Percentiles rank a stretch among this genome's conserved stretches.
Conservation (phyloP, 2,888 invertebrate genomes). For the Leptogaster cylindrica region DNA sequence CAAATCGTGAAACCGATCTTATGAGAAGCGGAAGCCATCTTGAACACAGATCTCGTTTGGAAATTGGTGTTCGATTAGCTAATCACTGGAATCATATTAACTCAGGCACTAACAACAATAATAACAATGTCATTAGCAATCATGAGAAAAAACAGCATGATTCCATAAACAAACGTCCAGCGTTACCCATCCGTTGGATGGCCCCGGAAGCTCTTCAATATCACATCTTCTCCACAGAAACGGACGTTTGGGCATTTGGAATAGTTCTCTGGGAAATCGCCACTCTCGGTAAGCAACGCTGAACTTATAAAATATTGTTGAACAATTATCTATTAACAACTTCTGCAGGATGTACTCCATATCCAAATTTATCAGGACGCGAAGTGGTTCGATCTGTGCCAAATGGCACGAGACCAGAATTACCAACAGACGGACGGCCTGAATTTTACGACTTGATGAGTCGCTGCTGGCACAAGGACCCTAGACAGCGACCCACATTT, state of each 20-base stretch:
- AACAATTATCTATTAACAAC: neutral
- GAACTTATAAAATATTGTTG: constrained; percentile 21
- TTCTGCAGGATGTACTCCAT: constrained; percentile 77
- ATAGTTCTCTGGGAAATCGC: constrained; percentile 88
- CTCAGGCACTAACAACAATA: constrained; percentile 48
- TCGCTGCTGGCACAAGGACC: constrained; percentile 72
- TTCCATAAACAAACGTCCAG: constrained; percentile 59
- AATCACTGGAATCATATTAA: constrained; percentile 56
- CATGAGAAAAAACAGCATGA: constrained; percentile 52
- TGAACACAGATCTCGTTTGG: constrained; percentile 54
- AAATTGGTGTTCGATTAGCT: constrained; percentile 58
- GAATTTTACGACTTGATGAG: constrained; percentile 71
- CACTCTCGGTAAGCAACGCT: constrained; percentile 69
- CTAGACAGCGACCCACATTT: constrained; percentile 76
- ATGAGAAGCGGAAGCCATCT: constrained; percentile 52
- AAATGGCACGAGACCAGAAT: constrained; percentile 77
- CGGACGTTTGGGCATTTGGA: constrained; percentile 88
- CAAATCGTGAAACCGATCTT: constrained; percentile 50
- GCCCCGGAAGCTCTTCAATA: constrained; percentile 82
- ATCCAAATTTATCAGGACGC: constrained; percentile 82
- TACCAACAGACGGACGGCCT: constrained; percentile 79
- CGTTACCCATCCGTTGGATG: constrained; percentile 72
- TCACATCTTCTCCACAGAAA: constrained; percentile 79
- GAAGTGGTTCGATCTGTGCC: constrained; percentile 83
- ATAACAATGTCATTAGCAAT: constrained; percentile 45